Percentiles rank a stretch among this genome's conserved stretches.
Evolutionary conservation across 2,797 vertebrate genomes (phyloP).

Genomic region (Hydrophis major): DNA sequence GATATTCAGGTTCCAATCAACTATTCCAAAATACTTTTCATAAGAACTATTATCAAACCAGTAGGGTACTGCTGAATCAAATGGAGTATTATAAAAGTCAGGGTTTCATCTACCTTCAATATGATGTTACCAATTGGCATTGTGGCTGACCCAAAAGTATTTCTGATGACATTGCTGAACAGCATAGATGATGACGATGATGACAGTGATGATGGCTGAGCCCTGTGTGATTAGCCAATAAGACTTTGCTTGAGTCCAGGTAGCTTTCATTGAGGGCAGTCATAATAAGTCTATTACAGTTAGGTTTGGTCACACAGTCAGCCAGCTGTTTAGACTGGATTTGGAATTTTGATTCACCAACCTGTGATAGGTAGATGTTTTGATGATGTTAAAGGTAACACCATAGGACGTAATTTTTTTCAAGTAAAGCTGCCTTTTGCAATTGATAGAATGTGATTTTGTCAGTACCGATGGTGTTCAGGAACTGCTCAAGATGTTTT

Average conservation of each 20-base stretch:
- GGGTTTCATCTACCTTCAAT: background rate
- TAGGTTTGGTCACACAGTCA: background rate
- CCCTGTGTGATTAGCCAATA: background rate
- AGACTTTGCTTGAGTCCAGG: background rate
- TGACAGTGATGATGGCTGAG: background rate
- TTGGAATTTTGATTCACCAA: background rate
- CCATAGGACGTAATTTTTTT: background rate
- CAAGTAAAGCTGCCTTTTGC: background rate
- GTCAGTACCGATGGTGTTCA: background rate
- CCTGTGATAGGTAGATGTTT: background rate
- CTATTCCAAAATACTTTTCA: background rate
- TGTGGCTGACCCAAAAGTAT: background rate
- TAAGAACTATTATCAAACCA: background rate
- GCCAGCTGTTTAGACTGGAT: background rate
- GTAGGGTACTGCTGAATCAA: background rate
- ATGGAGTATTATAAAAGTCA: background rate
- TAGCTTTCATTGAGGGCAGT: background rate
- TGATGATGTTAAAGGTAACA: background rate
- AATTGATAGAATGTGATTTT: background rate
- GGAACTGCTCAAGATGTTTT: too few relatives aligned
- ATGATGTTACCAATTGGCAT: background rate
- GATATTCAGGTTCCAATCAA: background rate
- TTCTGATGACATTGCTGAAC: background rate
- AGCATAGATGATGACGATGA: background rate
- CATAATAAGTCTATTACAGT: background rate